A percentile compares a stretch with the other conserved stretches of the same genome.
Evolutionary conservation across 2,797 vertebrate genomes (phyloP).

Genomic region (Danio albolineatus): DNA sequence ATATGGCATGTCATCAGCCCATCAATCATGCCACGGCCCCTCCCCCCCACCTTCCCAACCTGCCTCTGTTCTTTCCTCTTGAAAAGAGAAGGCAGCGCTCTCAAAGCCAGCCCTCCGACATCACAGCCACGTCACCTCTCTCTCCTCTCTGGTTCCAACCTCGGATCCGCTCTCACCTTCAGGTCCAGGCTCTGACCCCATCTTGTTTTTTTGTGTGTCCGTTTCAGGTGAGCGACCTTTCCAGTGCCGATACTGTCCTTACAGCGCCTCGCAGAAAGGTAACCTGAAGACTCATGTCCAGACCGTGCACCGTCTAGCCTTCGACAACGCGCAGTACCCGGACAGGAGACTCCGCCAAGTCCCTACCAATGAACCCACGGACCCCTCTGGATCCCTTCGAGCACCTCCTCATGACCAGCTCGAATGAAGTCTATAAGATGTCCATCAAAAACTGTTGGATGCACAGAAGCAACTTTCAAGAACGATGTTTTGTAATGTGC

Average conservation of each 20-base stretch:
- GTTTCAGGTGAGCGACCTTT: conserved; percentile 87
- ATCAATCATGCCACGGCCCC: conserved; percentile 72
- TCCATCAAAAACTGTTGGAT: conserved; percentile 36
- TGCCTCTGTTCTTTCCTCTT: conserved; percentile 67
- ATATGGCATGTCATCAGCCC: conserved; percentile 79
- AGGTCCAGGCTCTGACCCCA: conserved; percentile 57
- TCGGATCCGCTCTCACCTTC: conserved; percentile 10
- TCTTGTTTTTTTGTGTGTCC: conserved; percentile 65
- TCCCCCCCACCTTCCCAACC: conserved; percentile 69
- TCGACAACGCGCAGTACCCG: conserved; percentile 70
- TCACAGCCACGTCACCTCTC: conserved; percentile 56
- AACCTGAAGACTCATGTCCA: conserved; percentile 79
- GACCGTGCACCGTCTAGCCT: conserved; percentile 66
- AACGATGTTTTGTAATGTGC: conserved; percentile 25
- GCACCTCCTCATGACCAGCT: conserved; percentile 23
- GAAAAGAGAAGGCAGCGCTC: conserved; percentile 29
- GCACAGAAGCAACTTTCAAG: not conserved
- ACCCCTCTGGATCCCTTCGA: conserved; percentile 51
- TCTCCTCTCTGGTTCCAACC: conserved; percentile 39
- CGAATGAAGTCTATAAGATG: not conserved
- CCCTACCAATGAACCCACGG: conserved; percentile 56
- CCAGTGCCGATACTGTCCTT: conserved; percentile 82
- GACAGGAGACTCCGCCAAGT: conserved; percentile 60
- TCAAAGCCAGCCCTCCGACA: conserved; percentile 50
- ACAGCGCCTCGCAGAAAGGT: conserved; percentile 90